Percentiles rank a stretch among this genome's conserved stretches.
These are phyloP conservation scores for Meiosimyza platycephala DNA, from an alignment of 2,888 invertebrate species.

Conservation along the genomic window DNA sequence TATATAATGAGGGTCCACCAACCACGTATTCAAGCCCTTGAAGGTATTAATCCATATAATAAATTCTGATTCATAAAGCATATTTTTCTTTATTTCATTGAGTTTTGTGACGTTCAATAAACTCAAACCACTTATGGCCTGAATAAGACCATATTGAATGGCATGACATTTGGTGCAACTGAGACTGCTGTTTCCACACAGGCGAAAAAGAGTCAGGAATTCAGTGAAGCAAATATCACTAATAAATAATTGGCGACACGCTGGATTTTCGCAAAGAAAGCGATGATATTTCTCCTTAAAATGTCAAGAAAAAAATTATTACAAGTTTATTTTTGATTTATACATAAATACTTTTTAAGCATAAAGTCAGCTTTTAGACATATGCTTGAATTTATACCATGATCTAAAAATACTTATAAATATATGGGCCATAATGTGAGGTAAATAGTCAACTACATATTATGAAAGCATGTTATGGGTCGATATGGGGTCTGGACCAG, in stretches of 20 bases:
- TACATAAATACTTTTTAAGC: too few relatives aligned
- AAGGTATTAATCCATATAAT: slow-evolving; percentile 35
- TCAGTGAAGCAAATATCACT: slow-evolving; percentile 29
- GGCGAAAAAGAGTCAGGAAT: too few relatives aligned
- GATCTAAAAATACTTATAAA: too few relatives aligned
- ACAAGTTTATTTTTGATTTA: neutral
- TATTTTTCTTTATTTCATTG: neutral
- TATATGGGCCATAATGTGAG: too few relatives aligned
- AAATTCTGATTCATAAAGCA: slow-evolving; percentile 39
- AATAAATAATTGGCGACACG: slow-evolving; percentile 50
- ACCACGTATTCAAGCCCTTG: slow-evolving; percentile 26
- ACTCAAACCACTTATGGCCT: slow-evolving; percentile 26
- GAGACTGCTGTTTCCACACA: neutral
- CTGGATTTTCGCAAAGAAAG: slow-evolving; percentile 52
- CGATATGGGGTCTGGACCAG: too few relatives aligned
- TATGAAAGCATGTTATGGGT: too few relatives aligned
- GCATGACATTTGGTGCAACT: slow-evolving; percentile 45
- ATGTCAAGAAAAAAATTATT: neutral
- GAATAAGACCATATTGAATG: slow-evolving; percentile 47
- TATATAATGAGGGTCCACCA: slow-evolving; percentile 50
- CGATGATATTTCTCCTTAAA: slow-evolving; percentile 51
- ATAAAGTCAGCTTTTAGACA: too few relatives aligned
- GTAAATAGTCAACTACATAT: too few relatives aligned
- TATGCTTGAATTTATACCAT: too few relatives aligned
- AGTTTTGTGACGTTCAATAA: slow-evolving; percentile 33